Percentiles rank a stretch among this genome's conserved stretches.
phyloP scores from a whole-genome alignment of 2,888 invertebrate genomes.

The Amphipyra berbera region DNA sequence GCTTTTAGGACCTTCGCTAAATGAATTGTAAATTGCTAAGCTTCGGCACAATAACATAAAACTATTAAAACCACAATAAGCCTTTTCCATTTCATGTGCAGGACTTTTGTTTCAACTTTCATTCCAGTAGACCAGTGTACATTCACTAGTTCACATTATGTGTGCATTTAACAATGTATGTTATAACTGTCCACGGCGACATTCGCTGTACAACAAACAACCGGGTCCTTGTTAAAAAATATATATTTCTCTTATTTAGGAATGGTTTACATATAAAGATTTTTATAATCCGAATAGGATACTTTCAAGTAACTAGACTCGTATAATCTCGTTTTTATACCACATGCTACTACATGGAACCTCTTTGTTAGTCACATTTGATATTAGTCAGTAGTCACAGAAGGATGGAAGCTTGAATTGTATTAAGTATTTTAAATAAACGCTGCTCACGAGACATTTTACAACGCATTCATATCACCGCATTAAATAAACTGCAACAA shows the following conservation, averaged over 20 bases:
- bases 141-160: constrained; percentile 5
- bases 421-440: constrained; percentile 38
- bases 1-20: too few species aligned
- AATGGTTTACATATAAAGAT: too few species aligned
- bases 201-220: constrained; percentile 5
- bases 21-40: too few species aligned
- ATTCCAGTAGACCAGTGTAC: constrained; percentile 15
- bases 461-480: constrained; percentile 41
- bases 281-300: constrained; percentile 1
- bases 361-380: constrained; percentile 10
- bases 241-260: not conserved
- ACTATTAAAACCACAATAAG: too few species aligned
- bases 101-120: not conserved
- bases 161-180: not conserved
- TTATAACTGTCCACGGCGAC: constrained; percentile 3
- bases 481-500: constrained; percentile 9
- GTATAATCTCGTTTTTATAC: not conserved
- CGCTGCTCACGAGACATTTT: constrained; percentile 49
- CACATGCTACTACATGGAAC: not conserved
- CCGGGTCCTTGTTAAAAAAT: not conserved
- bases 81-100: not conserved
- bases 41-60: too few species aligned
- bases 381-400: constrained; percentile 19
- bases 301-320: not conserved
- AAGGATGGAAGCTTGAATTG: constrained; percentile 42